Evolutionary conservation across 2,113 vertebrate species (phyloP), one percentile per base, ranked within the genome.

Genomic region (Oncorhynchus kisutch): DNA sequence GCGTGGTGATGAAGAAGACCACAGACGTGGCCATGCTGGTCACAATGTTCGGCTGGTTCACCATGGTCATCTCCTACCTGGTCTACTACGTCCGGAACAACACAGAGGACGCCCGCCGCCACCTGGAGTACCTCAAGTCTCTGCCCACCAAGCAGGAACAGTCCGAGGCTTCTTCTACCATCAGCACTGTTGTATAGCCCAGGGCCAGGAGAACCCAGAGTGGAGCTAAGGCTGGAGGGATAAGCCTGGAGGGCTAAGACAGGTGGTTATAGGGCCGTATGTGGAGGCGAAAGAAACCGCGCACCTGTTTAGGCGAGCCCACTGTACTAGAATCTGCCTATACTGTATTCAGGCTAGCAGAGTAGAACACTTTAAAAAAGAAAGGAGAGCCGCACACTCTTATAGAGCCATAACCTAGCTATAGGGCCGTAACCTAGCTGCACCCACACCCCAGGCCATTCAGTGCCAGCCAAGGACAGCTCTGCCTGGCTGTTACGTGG

Each of bases 41-140:
- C 82, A 97, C 97, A 89, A 99, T 99, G 97, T 99, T 99, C 57
- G 95, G 95, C 90, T 99, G 98, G 98, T 95, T 99, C 90, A 93
- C 93, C 68, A 98, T 99, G 91, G 96, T 99, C 84, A 97, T 96
- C 88, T 96, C 95, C 74, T 99, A 99, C 84, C 91, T 99, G 86
- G 94, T 95, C 78, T 97, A 96, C 87, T 99, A 99, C 0, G 93
- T 99, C 79, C 88, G 97, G 86, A 95, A 96, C 87, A 99, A 99
- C 91, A 96, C 94, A 85, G 98, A 99, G 82, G 96, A 98, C 0
- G 95, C 95, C 71, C 94, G 96, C 54, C 85, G 95, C 22, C 96
- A 97, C 88, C 90, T 97, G 82, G 96, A 97, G 60, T 97, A 97
- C 78, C 95, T 97, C 77, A 97, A 97, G 88, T 97, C 96, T 0